Percentiles rank a stretch among this genome's conserved stretches.
These are phyloP conservation scores for Solenopsis fugax DNA, from an alignment of 1,140 invertebrate genomes.

Conservation along the genomic window DNA sequence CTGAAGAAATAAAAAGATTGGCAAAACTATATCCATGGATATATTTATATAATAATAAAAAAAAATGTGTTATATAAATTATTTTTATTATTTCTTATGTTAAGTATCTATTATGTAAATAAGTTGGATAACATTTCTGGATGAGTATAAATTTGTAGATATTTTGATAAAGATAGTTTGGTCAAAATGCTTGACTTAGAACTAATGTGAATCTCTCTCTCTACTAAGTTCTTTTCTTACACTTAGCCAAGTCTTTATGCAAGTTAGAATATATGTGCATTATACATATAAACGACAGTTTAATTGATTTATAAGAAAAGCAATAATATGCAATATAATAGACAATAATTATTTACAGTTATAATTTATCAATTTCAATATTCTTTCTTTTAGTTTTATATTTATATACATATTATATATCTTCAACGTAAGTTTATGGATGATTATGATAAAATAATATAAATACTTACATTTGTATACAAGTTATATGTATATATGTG, in stretches of 20 bases:
- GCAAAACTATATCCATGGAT: constrained; percentile 36
- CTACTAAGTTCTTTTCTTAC: constrained; percentile 21
- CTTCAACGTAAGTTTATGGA: background rate
- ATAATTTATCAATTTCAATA: constrained; percentile 45
- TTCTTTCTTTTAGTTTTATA: constrained; percentile 20
- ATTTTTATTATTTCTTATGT: constrained; percentile 6
- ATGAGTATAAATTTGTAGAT: background rate
- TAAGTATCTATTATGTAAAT: background rate
- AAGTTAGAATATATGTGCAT: constrained; percentile 19
- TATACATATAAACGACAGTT: background rate
- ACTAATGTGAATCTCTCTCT: constrained; percentile 34
- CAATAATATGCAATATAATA: constrained; percentile 40
- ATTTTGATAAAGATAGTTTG: background rate
- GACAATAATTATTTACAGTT: constrained; percentile 37
- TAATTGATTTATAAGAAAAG: constrained; percentile 9
- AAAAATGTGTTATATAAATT: constrained; percentile 8
- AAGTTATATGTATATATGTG: background rate
- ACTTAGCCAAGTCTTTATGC: constrained; percentile 2
- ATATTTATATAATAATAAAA: constrained; percentile 17
- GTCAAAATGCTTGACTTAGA: background rate
- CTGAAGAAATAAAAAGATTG: constrained; percentile 24
- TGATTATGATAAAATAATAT: background rate
- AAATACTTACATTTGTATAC: constrained; percentile 14
- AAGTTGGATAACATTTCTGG: background rate
- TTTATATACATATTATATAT: background rate